phyloP scores from a whole-genome alignment of 2,113 vertebrate species.

The Tiliqua scincoides region DNA sequence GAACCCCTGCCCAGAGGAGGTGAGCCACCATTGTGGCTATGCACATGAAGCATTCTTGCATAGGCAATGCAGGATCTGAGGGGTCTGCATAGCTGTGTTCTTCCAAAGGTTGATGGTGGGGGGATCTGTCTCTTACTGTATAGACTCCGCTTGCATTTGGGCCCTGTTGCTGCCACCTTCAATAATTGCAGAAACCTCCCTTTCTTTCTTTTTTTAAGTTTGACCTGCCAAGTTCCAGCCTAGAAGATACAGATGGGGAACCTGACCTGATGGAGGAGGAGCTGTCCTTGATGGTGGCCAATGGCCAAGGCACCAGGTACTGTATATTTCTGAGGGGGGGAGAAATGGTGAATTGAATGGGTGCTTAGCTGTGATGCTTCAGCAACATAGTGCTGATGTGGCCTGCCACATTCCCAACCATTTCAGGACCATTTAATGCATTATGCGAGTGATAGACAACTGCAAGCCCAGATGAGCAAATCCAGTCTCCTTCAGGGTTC shows the following conservation, averaged over 20 bases:
- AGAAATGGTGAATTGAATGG: rapidly evolving
- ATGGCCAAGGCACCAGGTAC: constrained; percentile 86
- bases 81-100: not conserved
- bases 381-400: no score
- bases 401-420: not conserved
- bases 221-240: constrained; percentile 74
- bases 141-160: not conserved
- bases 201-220: constrained; percentile 66
- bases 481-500: not conserved
- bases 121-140: not conserved
- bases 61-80: no score
- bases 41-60: not conserved
- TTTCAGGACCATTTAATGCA: not conserved
- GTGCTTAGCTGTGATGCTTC: not conserved
- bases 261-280: constrained; percentile 83
- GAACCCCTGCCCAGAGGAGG: constrained; percentile 21
- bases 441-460: not conserved
- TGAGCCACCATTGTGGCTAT: not conserved
- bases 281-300: constrained; percentile 84
- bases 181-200: not conserved
- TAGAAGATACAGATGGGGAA: constrained; percentile 86
- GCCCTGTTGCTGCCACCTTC: no score
- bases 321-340: not conserved
- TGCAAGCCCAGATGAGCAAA: not conserved
- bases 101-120: constrained; percentile 7